Evolutionary conservation across 2,113 vertebrate genomes (phyloP), one percentile per base, ranked within the genome.

Genomic region (Saccopteryx bilineata): DNA sequence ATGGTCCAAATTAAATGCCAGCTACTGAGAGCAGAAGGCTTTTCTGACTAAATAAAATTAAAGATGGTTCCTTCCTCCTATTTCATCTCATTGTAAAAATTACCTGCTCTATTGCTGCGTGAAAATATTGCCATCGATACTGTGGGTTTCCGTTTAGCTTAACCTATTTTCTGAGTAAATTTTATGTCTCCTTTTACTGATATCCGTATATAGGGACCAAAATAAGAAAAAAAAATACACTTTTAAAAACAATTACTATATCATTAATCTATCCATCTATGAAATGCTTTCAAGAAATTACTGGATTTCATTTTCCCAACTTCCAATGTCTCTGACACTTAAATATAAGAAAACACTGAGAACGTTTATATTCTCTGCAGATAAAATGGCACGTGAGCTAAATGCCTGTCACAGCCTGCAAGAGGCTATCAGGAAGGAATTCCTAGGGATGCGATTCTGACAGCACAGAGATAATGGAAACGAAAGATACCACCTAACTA

Each of bases 11-110:
- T 4, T 14, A 28, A 95, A 96, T 93, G 86, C 63, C 89, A 95
- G 74, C 74, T 91, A 83, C 23, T 95, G 65, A 91, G 94, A 96
- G 79, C 78, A 74, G 65, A 93, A 91, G 11, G 86, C 54, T 91
- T 19, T 94, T 94, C 74, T 33, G 33, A 68, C 56, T 72, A 78
- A 94, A 82, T 85, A 54, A 56, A 94, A 93, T 69, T 31, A 79
- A 91, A 94, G 61, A 52, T 4, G 0, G 14, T 18, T 71, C 50
- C 21, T 91, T 91, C 86, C 82, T 66, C 21, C 15, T 79, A 19
- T 68, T 68, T 74, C 63, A 91, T 79, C 86, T 89, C 74, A 80
- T 5, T 94, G 82, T 50, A 96, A 89, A 94, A 93, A 87, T 7
- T 31, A 87, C 76, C 31, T 71, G 72, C 39, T 46, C 48, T 75